Base-by-base conservation (phyloP, 1,140 invertebrate genomes). In the Drosophila parabipectinata region DNA sequence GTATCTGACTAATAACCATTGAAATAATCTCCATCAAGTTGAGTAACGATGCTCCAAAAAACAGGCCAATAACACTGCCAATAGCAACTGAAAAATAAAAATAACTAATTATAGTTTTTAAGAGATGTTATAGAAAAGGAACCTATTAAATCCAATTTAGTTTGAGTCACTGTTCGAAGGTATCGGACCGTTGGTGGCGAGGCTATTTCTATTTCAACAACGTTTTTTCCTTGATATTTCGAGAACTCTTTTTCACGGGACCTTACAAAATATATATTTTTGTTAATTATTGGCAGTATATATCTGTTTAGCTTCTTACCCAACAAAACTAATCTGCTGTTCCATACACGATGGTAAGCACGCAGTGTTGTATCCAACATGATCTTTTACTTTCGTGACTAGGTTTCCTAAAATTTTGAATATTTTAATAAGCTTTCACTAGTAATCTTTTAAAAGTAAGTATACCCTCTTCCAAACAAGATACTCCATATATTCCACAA, bases 11-110 rank as follows among this genome's bases (percentile, higher is more conserved):
- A 9, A 47, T 21, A 24, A 47, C 9, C 18, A 47, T 47, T 3
- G 62, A 83, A 26, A 85, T 34, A 2, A 80, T 54, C 73, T 83
- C 80, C 37, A 84, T 60, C 21, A 84, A 66, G 39, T 85, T 84
- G 0, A 84, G 50, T 24, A 85, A 26, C 0, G 80, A 84, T 48
- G 66, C 72, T 1, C 80, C 80, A 5, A 72, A 68, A 15, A 85
- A 84, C 3, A 84, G 67, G 12, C 80, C 80, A n/a, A 85, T 73
- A 1, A 84, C 80, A 55, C 80, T 78, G 7, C 80, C 80, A 50
- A 84, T 59, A 1, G 62, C 62, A 62, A 84, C 80, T 84, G 45
- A 14, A 54, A 72, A 57, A 24, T 0, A 4, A 37, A 39, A 15
- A 12, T 1, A 34, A n/a, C 0, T 21, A 15, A 28, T 30, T 26